These are phyloP conservation scores for Butorides virescens DNA, from an alignment of 2,113 vertebrate genomes.

Conservation along the genomic window DNA sequence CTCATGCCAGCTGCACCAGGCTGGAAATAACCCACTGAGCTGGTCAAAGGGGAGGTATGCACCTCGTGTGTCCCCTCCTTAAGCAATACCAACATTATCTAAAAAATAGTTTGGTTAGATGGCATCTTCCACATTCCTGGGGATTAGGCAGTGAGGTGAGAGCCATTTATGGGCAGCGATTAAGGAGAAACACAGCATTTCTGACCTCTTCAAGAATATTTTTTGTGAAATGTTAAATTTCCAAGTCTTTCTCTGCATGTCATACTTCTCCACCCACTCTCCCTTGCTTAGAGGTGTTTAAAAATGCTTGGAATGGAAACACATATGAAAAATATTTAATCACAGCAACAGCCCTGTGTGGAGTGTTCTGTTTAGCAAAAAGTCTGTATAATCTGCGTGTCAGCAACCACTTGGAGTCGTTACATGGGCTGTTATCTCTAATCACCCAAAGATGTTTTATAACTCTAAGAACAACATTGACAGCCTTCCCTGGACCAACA, in stretches of 20 bases:
- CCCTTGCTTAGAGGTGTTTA: slow-evolving; percentile 21
- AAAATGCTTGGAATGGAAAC: slow-evolving; percentile 36
- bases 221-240: not conserved
- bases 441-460: not conserved
- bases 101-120: not conserved
- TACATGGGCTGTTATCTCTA: not conserved
- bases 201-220: not conserved
- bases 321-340: slow-evolving; percentile 55
- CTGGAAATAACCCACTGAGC: not conserved
- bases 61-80: not conserved
- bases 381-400: not conserved
- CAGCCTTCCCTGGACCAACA: not conserved
- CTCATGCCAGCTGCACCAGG: rapidly evolving
- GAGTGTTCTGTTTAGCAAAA: not conserved
- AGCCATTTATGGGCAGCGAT: not conserved
- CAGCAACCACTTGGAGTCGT: not conserved
- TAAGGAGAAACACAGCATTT: not conserved
- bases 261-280: slow-evolving; percentile 23
- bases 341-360: not conserved
- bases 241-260: not conserved
- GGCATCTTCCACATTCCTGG: rapidly evolving
- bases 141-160: not conserved
- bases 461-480: not conserved
- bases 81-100: not conserved
- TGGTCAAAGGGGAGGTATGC: not conserved